Base-by-base conservation (phyloP, 2,888 invertebrate species). In the Scaptomyza reducta region DNA sequence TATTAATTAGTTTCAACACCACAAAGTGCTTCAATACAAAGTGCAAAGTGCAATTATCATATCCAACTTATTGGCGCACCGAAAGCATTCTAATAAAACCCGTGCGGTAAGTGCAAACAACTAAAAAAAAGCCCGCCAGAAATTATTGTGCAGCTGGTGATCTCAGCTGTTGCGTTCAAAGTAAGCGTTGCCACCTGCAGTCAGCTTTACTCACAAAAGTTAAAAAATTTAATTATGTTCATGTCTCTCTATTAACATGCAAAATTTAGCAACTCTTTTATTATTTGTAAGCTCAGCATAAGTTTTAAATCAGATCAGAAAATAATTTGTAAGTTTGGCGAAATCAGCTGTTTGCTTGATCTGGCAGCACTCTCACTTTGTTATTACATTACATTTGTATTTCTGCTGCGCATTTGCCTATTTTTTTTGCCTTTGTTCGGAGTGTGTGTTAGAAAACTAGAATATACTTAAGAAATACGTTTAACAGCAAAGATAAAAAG, bases 321-420 rank as follows among this genome's bases (percentile, higher is more conserved):
- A 33, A 46, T 6, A 40, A 33, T 63, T 35, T 25, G 49, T 29
- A 55, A 47, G 54, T 54, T 46, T 44, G 22, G 59, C 25, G 46
- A 87, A 66, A 62, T 62, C 81, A 85, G 81, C 82, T 82, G 88
- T 57, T 61, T 16, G 7, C 1, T 18, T 46, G 38, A 53, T 86
- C 70, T 64, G 82, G 82, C 82, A 82, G 66, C 70, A 29, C 63
- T 13, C 4, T 16, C 38, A 60, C 64, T 83, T 84, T 84, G 88
- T 84, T 84, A 84, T 84, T 88, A 77, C 74, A 84, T 88, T 84
- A 87, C 88, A 87, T 80, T 81, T 88, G 78, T 74, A 74, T 84
- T 87, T 87, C 85, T 88, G 79, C 82, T 87, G 84, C 89, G 84
- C 89, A 87, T 88, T 87, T 74, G 74, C 54, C 69, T 73, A 18